Evolutionary conservation across 2,888 invertebrate genomes (phyloP).

Genomic region (Malacosoma neustria): DNA sequence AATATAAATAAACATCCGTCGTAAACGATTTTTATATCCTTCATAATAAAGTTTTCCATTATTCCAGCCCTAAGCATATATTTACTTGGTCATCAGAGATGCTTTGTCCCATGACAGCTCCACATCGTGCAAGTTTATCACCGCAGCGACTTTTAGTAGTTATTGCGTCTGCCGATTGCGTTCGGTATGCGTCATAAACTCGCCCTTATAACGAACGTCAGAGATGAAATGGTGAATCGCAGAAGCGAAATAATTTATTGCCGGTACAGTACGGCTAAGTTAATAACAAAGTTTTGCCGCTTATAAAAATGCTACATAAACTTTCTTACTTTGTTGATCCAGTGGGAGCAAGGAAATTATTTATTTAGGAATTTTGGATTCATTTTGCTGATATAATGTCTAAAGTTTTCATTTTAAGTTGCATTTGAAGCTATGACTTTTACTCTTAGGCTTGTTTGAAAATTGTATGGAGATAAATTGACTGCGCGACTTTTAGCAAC

Average conservation of each 20-base stretch:
- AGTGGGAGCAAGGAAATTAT: slow-evolving; percentile 13
- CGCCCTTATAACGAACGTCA: slow-evolving; percentile 41
- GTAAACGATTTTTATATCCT: too few species aligned
- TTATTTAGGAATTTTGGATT: slow-evolving; percentile 13
- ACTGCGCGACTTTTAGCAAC: too few species aligned
- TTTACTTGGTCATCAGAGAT: slow-evolving; percentile 32
- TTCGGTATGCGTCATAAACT: slow-evolving; percentile 33
- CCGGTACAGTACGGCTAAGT: slow-evolving; percentile 17
- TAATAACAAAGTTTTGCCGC: slow-evolving; percentile 20
- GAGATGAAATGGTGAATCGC: slow-evolving; percentile 37
- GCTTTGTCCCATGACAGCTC: slow-evolving; percentile 49
- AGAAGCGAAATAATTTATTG: slow-evolving; percentile 32
- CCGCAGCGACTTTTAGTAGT: slow-evolving; percentile 45
- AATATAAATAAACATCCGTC: too few species aligned
- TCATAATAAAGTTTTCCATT: background rate
- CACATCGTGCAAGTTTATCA: slow-evolving; percentile 47
- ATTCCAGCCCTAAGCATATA: slow-evolving; percentile 20
- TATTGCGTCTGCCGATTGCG: slow-evolving; percentile 44
- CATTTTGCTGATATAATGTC: background rate
- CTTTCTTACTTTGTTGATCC: slow-evolving; percentile 20
- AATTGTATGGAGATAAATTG: too few species aligned
- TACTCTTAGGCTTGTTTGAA: too few species aligned
- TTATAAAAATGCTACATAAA: slow-evolving; percentile 26
- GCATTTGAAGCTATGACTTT: too few species aligned
- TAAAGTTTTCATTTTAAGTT: too few species aligned